Base-by-base conservation (phyloP, 1,140 invertebrate species). In the Micrasema minimum region DNA sequence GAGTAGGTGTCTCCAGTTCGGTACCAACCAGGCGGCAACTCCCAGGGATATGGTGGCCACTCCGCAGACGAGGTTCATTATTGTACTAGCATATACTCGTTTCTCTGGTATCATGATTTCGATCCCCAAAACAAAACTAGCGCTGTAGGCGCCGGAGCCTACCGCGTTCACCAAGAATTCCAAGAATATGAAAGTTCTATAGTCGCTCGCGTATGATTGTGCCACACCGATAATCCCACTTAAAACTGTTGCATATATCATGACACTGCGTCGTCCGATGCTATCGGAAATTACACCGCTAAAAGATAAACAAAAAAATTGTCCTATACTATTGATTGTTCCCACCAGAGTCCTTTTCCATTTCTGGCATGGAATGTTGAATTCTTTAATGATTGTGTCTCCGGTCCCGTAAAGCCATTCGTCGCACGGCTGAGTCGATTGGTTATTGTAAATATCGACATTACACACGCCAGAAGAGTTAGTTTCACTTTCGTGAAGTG, bases 71-170 rank as follows among this genome's bases (percentile, higher is more conserved):
- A 86, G 85, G 45, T 90, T 89, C 35, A 92, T 88, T 0, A 92
- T 77, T 0, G 91, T 89, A 41, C 92, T 91, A 48, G 88, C 91
- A 23, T 93, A 83, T 0, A 93, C 91, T 73, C 94, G 83, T 61
- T 90, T 88, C 72, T 88, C 87, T 2, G 91, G 89, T 1, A 90
- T 90, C 0, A 93, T 90, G 72, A 93, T 84, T 79, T 96, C 93
- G 78, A 95, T 87, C 20, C 90, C 85, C 80, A 89, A 79, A 70
- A 89, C 86, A 79, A 88, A 89, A 38, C 85, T 86, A 38, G 88
- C 86, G 50, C 85, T 83, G 71, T 87, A 88, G 66, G 87, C 78
- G 61, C 86, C 87, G 3, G 85, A 82, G 6, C 83, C 83, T 23
- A 85, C 79, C 6, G 79, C 79, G 3, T 85, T 83, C 71, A 87